phyloP scores from a whole-genome alignment of 2,888 invertebrate species.

The Schizaphis graminum region DNA sequence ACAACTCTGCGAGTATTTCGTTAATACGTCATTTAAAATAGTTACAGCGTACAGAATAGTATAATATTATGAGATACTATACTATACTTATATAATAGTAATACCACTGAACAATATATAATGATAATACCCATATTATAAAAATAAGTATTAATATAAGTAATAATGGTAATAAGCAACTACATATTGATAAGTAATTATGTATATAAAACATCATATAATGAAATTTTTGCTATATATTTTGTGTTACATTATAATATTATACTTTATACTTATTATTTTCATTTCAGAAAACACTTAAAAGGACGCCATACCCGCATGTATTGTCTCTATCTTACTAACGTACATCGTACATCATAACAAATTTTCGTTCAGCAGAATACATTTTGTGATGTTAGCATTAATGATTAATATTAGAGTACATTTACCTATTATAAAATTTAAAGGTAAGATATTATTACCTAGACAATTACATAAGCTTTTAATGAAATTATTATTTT shows the following conservation, averaged over 20 bases:
- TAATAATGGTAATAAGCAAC: too few species aligned
- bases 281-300: neutral
- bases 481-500: too few species aligned
- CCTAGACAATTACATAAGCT: too few species aligned
- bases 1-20: neutral
- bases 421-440: too few species aligned
- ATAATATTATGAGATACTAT: neutral
- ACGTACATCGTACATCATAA: too few species aligned
- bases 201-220: neutral
- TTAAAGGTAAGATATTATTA: too few species aligned
- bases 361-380: too few species aligned
- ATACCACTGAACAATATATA: neutral
- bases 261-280: neutral
- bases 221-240: neutral
- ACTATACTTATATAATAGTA: neutral
- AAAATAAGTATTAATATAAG: neutral
- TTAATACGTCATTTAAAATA: slow-evolving; percentile 10
- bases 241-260: neutral
- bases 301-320: too few species aligned
- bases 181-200: neutral
- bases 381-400: too few species aligned
- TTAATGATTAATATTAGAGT: too few species aligned
- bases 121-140: neutral
- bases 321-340: too few species aligned
- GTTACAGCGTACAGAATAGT: neutral